These are phyloP conservation scores for Sardinella longiceps DNA, from an alignment of 2,797 vertebrate genomes.

Conservation along the genomic window DNA sequence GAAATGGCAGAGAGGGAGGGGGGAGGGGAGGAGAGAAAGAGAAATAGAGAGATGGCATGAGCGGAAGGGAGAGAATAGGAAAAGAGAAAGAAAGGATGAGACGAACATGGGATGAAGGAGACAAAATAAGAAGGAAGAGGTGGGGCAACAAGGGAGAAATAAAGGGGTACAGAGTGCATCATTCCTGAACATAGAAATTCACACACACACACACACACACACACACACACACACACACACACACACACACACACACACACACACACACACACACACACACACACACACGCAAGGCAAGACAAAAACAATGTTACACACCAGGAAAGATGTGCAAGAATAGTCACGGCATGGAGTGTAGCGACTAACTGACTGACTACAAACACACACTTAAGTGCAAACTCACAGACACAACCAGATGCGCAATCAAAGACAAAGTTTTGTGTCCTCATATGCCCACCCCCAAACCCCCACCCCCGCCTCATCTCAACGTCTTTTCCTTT, in stretches of 20 bases:
- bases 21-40: background rate
- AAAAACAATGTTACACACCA: too few relatives aligned
- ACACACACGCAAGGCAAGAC: background rate
- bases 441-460: background rate
- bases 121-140: conserved; percentile 38
- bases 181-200: conserved; percentile 37
- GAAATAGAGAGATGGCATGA: background rate
- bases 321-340: too few relatives aligned
- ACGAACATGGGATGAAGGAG: conserved; percentile 44
- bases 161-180: background rate
- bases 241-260: conserved; percentile 33
- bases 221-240: conserved; percentile 46
- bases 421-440: background rate
- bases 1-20: background rate
- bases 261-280: conserved; percentile 25
- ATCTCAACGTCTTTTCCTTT: conserved; percentile 29
- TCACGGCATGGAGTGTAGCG: too few relatives aligned
- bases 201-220: background rate
- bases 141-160: background rate
- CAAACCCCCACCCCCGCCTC: conserved; percentile 38
- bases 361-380: too few relatives aligned
- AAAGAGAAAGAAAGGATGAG: conserved; percentile 37
- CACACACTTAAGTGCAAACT: too few relatives aligned
- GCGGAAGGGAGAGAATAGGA: conserved; percentile 37
- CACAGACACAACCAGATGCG: conserved; percentile 15